Evolutionary conservation across 2,113 vertebrate species (phyloP), one percentile per base, ranked within the genome.

Genomic region (Crotalus helleri): DNA sequence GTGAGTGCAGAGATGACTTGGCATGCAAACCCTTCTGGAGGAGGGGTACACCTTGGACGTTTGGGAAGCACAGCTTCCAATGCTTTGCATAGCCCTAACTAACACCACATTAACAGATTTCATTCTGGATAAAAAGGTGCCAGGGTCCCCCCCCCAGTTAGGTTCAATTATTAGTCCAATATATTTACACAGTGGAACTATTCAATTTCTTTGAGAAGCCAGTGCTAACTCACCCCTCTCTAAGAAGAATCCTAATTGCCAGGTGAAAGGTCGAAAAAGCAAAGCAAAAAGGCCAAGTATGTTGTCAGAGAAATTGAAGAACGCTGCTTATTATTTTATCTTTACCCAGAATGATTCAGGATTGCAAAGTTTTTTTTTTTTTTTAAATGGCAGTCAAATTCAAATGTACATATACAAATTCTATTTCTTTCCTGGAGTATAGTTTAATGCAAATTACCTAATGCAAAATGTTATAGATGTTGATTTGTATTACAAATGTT

Each of bases 131-230:
- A 21, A 44, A 81, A 81, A 81, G 19, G 7, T 44, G 33, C 93
- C 46, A 94, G 88, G 88, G 55, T 85, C 95, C 91, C 90, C 90
- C 59, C 11, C 26, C 1, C 0, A 81, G 17, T 21, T 44, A 21
- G 15, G 3, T 44, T 81, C 74, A 10, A 44, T 81, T 81, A 81
- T 85, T 95, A 91, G 89, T 95, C 95, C 74, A 92, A 96, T 93
- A 96, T 97, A 94, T 94, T 96, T 96, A 92, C 93, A 95, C 87
- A 95, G 87, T 64, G 95, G 94, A 96, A 96, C 95, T 95, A 95
- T 94, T 94, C 95, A 95, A 91, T 7, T 93, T 95, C 92, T 95
- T 94, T 94, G 92, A 95, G 90, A 86, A 74, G 64, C 96, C 81
- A 94, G 94, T 92, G 92, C 90, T 93, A 85, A 85, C 88, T 24